These are phyloP conservation scores for Archocentrus centrarchus DNA, from an alignment of 2,113 vertebrate genomes.

Conservation along the genomic window DNA sequence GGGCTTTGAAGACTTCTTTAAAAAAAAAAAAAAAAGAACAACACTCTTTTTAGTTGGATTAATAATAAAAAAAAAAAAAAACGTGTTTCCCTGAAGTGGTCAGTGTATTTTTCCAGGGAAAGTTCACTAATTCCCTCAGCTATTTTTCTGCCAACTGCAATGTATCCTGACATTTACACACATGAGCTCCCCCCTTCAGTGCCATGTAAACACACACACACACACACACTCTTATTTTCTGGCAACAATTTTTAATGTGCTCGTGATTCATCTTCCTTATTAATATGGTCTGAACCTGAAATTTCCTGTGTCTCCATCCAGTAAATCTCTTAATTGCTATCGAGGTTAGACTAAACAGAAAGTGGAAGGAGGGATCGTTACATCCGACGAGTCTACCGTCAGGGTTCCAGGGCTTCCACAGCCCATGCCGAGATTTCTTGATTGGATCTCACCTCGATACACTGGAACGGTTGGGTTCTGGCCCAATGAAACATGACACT, in stretches of 20 bases:
- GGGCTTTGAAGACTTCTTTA: constrained; percentile 52
- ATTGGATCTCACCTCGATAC: constrained; percentile 95
- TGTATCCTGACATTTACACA: neutral
- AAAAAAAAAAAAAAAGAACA: constrained; percentile 2
- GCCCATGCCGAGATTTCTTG: constrained; percentile 95
- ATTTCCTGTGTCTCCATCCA: too few relatives aligned
- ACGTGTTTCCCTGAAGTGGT: neutral
- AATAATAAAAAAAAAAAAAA: too few relatives aligned
- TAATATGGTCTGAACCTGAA: neutral
- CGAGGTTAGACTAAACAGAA: neutral
- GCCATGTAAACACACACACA: neutral
- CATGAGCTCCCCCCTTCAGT: neutral
- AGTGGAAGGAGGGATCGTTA: neutral
- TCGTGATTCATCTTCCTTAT: neutral
- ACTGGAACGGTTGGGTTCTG: constrained; percentile 92
- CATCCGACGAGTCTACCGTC: constrained; percentile 81
- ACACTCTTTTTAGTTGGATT: constrained; percentile 8
- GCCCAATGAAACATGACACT: constrained; percentile 96
- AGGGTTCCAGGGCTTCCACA: constrained; percentile 88
- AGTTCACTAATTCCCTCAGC: constrained; percentile 7
- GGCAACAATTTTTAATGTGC: neutral
- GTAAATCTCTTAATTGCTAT: too few relatives aligned
- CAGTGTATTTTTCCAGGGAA: constrained; percentile 14
- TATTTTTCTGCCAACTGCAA: constrained; percentile 1
- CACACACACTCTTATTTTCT: too few relatives aligned